A percentile compares a stretch with the other conserved stretches of the same genome.
These are phyloP conservation scores for Melieria crassipennis DNA, from an alignment of 2,888 invertebrate genomes.

Conservation along the genomic window DNA sequence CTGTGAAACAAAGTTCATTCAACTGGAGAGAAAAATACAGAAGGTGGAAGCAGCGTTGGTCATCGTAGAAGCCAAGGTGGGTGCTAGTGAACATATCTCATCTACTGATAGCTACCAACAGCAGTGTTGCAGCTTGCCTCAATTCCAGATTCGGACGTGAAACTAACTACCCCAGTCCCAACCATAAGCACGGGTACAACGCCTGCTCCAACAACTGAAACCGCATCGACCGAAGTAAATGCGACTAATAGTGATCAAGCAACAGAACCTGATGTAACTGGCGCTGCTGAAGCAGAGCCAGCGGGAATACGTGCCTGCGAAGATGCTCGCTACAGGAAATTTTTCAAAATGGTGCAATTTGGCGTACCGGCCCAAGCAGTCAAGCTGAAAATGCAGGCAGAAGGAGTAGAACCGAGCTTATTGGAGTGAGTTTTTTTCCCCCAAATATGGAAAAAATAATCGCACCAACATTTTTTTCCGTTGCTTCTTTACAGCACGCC, in stretches of 20 bases:
- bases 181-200: background rate
- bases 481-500: constrained; percentile 51
- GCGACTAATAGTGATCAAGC: constrained; percentile 30
- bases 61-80: constrained; percentile 88
- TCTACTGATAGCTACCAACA: background rate
- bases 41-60: constrained; percentile 87
- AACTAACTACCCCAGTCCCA: background rate
- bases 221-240: constrained; percentile 36
- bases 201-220: constrained; percentile 28
- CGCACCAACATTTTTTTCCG: background rate
- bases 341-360: constrained; percentile 89
- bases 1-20: constrained; percentile 87
- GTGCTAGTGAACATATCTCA: background rate
- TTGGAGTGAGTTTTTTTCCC: constrained; percentile 51
- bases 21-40: constrained; percentile 84
- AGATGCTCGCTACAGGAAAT: constrained; percentile 78
- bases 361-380: constrained; percentile 87
- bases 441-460: background rate
- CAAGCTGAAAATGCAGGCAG: constrained; percentile 81
- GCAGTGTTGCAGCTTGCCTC: constrained; percentile 68
- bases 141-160: constrained; percentile 67
- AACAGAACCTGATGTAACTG: background rate
- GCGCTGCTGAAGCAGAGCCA: background rate
- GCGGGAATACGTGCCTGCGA: constrained; percentile 64
- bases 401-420: constrained; percentile 76